These are phyloP conservation scores for Chelmon rostratus DNA, from an alignment of 2,797 vertebrate species.

Conservation along the genomic window DNA sequence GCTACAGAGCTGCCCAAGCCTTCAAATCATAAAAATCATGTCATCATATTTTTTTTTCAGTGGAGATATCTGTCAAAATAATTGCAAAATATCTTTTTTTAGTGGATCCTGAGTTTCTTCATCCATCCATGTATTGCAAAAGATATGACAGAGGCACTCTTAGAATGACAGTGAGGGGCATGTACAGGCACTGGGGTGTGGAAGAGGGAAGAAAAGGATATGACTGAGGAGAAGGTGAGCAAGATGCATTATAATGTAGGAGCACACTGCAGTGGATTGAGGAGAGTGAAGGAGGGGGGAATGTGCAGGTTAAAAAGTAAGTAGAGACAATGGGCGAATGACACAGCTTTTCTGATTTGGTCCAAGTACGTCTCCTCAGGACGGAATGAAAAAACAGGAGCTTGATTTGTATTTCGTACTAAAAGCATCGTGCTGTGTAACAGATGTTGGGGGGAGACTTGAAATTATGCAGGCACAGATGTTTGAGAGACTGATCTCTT, in stretches of 20 bases:
- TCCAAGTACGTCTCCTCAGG: background rate
- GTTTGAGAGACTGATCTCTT: constrained; percentile 47
- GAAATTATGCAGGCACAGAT: constrained; percentile 54
- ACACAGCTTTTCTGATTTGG: constrained; percentile 17
- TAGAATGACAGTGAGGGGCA: background rate
- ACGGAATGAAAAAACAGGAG: background rate
- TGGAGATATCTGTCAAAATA: no score
- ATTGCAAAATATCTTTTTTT: no score
- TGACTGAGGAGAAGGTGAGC: background rate
- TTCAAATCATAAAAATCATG: no score
- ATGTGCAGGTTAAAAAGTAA: constrained; percentile 7
- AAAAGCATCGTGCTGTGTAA: constrained; percentile 21
- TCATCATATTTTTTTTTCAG: no score
- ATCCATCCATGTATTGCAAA: constrained; percentile 5
- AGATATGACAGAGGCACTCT: background rate
- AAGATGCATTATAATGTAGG: constrained; percentile 4
- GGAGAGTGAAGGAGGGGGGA: background rate
- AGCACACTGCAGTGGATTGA: background rate
- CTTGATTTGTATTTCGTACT: constrained; percentile 17
- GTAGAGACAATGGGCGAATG: constrained; percentile 1
- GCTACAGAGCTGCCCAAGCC: no score
- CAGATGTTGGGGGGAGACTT: constrained; percentile 47
- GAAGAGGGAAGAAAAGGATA: background rate
- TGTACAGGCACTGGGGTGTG: background rate
- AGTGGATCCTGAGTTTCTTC: background rate